Percentiles rank a stretch among this genome's conserved stretches.
These are phyloP conservation scores for Lacerta viridis DNA, from an alignment of 2,797 vertebrate species.

Conservation along the genomic window DNA sequence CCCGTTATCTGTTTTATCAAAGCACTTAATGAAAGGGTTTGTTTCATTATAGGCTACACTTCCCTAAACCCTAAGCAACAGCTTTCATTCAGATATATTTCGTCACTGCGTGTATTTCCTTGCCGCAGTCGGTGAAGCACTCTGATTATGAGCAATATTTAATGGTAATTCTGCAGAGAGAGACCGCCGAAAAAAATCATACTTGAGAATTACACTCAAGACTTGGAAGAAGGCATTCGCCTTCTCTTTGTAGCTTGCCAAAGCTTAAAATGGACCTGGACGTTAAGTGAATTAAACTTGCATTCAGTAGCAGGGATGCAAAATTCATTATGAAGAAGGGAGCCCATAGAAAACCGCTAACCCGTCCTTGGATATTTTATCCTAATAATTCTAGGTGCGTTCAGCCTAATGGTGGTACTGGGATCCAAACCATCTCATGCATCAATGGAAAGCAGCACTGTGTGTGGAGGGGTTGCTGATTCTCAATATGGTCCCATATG, in stretches of 20 bases:
- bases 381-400: slow-evolving; percentile 22
- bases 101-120: slow-evolving; percentile 40
- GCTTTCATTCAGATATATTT: background rate
- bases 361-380: slow-evolving; percentile 44
- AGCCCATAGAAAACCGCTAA: background rate
- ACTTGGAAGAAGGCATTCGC: slow-evolving; percentile 18
- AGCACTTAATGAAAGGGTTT: background rate
- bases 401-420: background rate
- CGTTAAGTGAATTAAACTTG: slow-evolving; percentile 61
- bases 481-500: background rate
- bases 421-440: background rate
- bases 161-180: background rate
- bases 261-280: slow-evolving; percentile 59
- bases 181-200: slow-evolving; percentile 9
- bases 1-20: background rate
- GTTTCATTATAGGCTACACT: background rate
- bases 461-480: background rate
- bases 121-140: slow-evolving; percentile 25
- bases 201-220: slow-evolving; percentile 11
- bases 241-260: slow-evolving; percentile 53
- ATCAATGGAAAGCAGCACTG: background rate
- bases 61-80: slow-evolving; percentile 40
- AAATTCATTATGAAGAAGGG: slow-evolving; percentile 60
- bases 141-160: background rate
- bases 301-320: slow-evolving; percentile 68